phyloP scores from a whole-genome alignment of 2,888 invertebrate species.

The Habrosyne pyritoides region DNA sequence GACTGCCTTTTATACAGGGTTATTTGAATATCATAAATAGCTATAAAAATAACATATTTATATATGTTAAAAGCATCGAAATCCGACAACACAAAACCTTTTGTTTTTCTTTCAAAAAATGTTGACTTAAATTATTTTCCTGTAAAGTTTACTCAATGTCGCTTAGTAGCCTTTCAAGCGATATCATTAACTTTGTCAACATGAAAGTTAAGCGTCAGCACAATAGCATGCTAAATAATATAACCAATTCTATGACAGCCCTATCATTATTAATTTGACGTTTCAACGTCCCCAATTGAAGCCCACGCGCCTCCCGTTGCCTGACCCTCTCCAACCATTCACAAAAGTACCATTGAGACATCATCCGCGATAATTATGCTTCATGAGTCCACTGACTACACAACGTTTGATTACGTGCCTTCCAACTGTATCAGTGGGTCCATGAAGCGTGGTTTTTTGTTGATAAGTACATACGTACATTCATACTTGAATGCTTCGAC shows the following conservation, averaged over 20 bases:
- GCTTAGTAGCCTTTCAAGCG: too few species aligned
- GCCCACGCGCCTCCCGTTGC: slow-evolving; percentile 66
- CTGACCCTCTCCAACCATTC: slow-evolving; percentile 67
- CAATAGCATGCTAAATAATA: background rate
- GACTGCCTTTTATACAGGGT: too few species aligned
- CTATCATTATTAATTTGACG: slow-evolving; percentile 66
- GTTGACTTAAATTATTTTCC: too few species aligned
- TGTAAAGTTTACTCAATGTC: too few species aligned
- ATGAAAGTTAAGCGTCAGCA: background rate
- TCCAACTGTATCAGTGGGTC: slow-evolving; percentile 22
- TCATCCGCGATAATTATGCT: slow-evolving; percentile 63
- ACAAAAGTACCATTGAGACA: slow-evolving; percentile 74
- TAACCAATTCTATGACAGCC: slow-evolving; percentile 43
- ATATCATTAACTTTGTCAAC: background rate
- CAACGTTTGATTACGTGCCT: slow-evolving; percentile 8
- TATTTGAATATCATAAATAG: too few species aligned
- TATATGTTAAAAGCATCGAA: too few species aligned
- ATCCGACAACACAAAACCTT: too few species aligned
- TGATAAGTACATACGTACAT: background rate
- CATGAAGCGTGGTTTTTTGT: slow-evolving; percentile 14
- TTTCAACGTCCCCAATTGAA: slow-evolving; percentile 73
- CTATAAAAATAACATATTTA: too few species aligned
- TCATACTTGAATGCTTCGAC: background rate
- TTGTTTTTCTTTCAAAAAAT: too few species aligned
- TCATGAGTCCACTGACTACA: slow-evolving; percentile 39